Evolutionary conservation across 2,888 invertebrate species (phyloP).

Genomic region (Thera obeliscata): DNA sequence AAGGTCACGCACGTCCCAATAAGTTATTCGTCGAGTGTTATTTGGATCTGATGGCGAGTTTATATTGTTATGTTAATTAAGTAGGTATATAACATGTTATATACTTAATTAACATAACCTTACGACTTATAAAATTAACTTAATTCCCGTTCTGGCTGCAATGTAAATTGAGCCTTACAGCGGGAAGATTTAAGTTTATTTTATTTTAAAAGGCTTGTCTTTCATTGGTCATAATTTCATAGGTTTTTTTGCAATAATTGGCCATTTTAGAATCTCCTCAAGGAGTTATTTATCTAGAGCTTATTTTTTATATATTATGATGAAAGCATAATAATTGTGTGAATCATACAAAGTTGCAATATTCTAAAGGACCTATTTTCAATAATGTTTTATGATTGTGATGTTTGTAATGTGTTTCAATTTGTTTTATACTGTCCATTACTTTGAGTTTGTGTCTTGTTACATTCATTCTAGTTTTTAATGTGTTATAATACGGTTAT

Average conservation of each 20-base stretch:
- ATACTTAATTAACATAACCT: too few species aligned
- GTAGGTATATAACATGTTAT: too few species aligned
- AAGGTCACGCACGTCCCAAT: too few species aligned
- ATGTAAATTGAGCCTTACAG: too few species aligned
- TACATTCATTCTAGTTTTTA: conserved; percentile 30
- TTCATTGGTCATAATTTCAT: background rate
- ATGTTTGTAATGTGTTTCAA: conserved; percentile 71
- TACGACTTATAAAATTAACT: too few species aligned
- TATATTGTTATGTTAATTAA: too few species aligned
- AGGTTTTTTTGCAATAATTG: conserved; percentile 19
- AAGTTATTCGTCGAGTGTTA: too few species aligned
- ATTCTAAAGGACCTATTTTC: conserved; percentile 51
- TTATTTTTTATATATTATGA: conserved; percentile 38
- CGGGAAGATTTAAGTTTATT: too few species aligned
- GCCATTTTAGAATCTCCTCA: conserved; percentile 28
- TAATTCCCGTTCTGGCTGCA: too few species aligned
- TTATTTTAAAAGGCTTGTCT: too few species aligned
- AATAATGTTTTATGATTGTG: conserved; percentile 56
- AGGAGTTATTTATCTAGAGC: conserved; percentile 37
- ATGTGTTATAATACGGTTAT: conserved; percentile 57
- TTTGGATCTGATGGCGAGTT: too few species aligned
- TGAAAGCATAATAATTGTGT: conserved; percentile 47
- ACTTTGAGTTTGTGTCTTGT: conserved; percentile 60
- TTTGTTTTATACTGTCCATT: conserved; percentile 73
- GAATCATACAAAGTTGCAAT: conserved; percentile 54